Evolutionary conservation across 2,888 invertebrate species (phyloP).

Genomic region (Lomographa bimaculata): DNA sequence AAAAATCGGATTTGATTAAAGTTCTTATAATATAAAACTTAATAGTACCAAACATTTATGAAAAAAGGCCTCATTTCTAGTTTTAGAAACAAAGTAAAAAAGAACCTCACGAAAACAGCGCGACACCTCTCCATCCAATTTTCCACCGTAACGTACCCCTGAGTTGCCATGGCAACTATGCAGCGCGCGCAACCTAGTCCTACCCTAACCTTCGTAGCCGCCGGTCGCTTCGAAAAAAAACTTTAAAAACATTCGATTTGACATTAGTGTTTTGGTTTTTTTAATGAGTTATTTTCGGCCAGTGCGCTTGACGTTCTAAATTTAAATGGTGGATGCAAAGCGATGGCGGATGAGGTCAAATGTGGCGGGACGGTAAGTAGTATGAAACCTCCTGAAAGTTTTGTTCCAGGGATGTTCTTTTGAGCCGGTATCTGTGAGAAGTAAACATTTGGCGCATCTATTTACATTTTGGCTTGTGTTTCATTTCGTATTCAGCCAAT

Average conservation of each 20-base stretch:
- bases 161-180: constrained; percentile 60
- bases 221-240: constrained; percentile 58
- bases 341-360: constrained; percentile 65
- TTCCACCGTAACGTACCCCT: constrained; percentile 21
- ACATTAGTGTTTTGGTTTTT: constrained; percentile 1
- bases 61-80: no score
- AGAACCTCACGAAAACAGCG: constrained; percentile 4
- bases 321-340: constrained; percentile 31
- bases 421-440: constrained; percentile 3
- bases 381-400: no score
- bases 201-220: constrained; percentile 44
- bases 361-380: constrained; percentile 66
- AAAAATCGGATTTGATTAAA: no score
- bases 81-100: no score
- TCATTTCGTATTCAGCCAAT: no score
- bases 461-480: no score
- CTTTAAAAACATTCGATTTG: constrained; percentile 17
- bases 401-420: background rate
- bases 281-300: constrained; percentile 4
- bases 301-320: constrained; percentile 24
- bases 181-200: constrained; percentile 79
- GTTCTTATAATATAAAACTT: no score
- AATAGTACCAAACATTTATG: no score
- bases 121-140: constrained; percentile 8
- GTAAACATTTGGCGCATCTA: no score